Evolutionary conservation across 2,113 vertebrate species (phyloP).

Genomic region (Pandion haliaetus): DNA sequence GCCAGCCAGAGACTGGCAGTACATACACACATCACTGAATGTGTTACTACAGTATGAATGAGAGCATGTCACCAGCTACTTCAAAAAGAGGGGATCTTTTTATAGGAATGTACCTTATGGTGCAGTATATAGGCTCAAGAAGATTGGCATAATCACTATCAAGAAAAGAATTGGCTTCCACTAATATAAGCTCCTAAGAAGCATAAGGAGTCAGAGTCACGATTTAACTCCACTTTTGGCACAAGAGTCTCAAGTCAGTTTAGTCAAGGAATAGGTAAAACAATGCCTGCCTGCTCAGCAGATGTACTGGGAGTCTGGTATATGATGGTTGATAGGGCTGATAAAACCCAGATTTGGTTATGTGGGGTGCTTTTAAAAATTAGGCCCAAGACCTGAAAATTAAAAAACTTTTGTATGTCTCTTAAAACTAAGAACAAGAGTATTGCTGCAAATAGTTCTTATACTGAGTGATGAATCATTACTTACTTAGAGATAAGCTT

Average conservation of each 20-base stretch:
- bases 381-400: background rate
- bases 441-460: background rate
- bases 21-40: background rate
- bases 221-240: background rate
- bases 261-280: background rate
- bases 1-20: background rate
- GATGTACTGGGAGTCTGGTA: background rate
- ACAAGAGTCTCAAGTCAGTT: background rate
- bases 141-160: background rate
- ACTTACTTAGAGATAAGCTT: background rate
- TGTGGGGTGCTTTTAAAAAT: background rate
- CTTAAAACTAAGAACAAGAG: background rate
- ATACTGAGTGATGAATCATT: background rate
- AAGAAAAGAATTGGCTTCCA: background rate
- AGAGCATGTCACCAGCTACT: background rate
- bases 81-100: background rate
- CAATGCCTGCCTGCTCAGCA: background rate
- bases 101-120: background rate
- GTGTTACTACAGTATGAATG: background rate
- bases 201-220: background rate
- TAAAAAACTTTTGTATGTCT: background rate
- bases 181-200: background rate
- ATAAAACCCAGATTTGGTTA: background rate
- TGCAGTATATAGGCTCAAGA: background rate
- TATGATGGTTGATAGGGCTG: fast-evolving